Conservation (phyloP, 2,113 vertebrate species). For the Raphicerus campestris region DNA sequence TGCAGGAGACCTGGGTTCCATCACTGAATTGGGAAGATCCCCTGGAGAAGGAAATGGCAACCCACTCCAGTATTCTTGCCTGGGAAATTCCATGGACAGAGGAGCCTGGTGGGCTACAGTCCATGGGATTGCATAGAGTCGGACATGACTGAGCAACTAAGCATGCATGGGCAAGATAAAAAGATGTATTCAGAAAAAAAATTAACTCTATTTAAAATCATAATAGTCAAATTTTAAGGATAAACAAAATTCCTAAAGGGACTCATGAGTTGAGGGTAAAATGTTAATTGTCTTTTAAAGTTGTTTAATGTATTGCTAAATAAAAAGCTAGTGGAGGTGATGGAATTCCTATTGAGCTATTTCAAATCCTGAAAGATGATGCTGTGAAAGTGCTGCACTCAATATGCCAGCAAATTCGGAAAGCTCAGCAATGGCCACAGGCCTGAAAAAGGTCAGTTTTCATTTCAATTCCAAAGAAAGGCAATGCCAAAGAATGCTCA, state of each 20-base stretch:
- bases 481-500: too few species aligned
- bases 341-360: too few species aligned
- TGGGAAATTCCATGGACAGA: background rate
- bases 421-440: too few species aligned
- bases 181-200: background rate
- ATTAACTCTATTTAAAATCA: background rate
- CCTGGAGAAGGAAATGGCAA: background rate
- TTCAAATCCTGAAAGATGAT: too few species aligned
- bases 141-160: background rate
- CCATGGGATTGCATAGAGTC: background rate
- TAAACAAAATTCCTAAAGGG: background rate
- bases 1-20: background rate
- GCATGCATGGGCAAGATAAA: background rate
- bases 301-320: slow-evolving; percentile 7
- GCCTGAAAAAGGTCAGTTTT: too few species aligned
- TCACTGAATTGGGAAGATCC: background rate
- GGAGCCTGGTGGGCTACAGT: background rate
- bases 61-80: background rate
- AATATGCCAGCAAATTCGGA: too few species aligned
- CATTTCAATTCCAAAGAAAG: too few species aligned
- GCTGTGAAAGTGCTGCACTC: too few species aligned
- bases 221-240: slow-evolving; percentile 11
- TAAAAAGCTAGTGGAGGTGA: background rate
- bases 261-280: background rate
- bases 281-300: slow-evolving; percentile 20